A percentile compares a stretch with the other conserved stretches of the same genome.
phyloP scores from a whole-genome alignment of 2,888 invertebrate genomes.

The Amorpha juglandis region DNA sequence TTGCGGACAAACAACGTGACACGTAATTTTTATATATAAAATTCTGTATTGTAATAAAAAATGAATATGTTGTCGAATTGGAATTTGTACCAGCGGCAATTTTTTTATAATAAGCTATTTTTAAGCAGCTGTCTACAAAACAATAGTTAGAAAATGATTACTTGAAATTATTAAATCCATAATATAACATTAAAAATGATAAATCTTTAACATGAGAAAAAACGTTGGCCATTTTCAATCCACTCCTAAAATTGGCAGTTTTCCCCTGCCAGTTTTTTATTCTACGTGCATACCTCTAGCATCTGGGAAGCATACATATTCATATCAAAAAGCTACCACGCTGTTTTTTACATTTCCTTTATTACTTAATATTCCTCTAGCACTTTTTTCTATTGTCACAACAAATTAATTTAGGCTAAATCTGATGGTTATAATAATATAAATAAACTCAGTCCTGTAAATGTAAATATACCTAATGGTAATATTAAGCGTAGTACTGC shows the following conservation, averaged over 20 bases:
- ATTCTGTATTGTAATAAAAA: too few species aligned
- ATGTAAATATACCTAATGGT: too few species aligned
- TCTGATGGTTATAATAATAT: too few species aligned
- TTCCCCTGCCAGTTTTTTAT: conserved; percentile 20
- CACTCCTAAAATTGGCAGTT: conserved; percentile 20
- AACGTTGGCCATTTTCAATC: conserved; percentile 21
- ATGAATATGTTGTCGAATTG: background rate
- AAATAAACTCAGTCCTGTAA: too few species aligned
- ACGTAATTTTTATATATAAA: too few species aligned
- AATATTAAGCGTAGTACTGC: too few species aligned
- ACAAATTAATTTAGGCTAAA: too few species aligned
- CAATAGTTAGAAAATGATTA: background rate
- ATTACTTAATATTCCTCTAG: too few species aligned
- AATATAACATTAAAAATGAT: conserved; percentile 7
- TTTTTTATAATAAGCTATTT: background rate
- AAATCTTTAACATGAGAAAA: conserved; percentile 3
- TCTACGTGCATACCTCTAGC: conserved; percentile 8
- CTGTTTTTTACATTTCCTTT: background rate
- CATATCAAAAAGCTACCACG: background rate
- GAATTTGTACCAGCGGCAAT: too few species aligned
- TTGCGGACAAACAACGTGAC: too few species aligned
- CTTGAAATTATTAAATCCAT: too few species aligned
- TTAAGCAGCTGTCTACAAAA: background rate
- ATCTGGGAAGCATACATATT: conserved; percentile 19
- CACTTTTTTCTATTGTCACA: too few species aligned